Percentiles rank a stretch among this genome's conserved stretches.
Conservation (phyloP, 2,797 vertebrate genomes). For the Sebastolobus altivelis region DNA sequence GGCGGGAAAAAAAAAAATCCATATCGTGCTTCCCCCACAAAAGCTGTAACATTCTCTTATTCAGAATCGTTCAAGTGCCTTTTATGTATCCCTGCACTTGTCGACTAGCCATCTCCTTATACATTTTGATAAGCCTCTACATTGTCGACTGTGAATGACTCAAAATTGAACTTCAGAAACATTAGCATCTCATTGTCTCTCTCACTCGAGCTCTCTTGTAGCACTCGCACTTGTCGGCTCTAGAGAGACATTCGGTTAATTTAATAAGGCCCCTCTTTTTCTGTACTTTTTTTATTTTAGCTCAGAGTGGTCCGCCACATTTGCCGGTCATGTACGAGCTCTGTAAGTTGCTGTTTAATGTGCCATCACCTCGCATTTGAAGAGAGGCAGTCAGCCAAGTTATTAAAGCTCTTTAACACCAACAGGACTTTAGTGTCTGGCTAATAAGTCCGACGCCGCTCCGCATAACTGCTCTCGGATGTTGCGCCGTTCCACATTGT, state of each 20-base stretch:
- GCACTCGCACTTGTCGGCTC: constrained; percentile 34
- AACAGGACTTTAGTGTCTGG: constrained; percentile 25
- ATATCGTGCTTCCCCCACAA: too few species aligned
- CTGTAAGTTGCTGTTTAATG: constrained; percentile 16
- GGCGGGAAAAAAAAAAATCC: too few species aligned
- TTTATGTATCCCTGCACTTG: constrained; percentile 2
- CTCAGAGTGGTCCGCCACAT: constrained; percentile 6
- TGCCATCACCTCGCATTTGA: constrained; percentile 14
- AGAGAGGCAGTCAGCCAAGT: constrained; percentile 28
- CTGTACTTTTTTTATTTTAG: background rate
- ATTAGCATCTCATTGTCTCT: constrained; percentile 61
- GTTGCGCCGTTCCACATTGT: constrained; percentile 38
- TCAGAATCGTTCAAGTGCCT: background rate
- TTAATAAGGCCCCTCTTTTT: constrained; percentile 38
- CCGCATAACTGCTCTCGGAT: constrained; percentile 39
- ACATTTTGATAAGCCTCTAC: constrained; percentile 40
- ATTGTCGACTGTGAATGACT: constrained; percentile 31
- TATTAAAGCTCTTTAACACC: constrained; percentile 44
- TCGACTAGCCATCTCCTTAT: constrained; percentile 20
- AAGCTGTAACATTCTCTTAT: background rate
- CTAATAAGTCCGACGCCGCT: constrained; percentile 38
- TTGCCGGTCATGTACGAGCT: background rate
- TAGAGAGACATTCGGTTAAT: constrained; percentile 54
- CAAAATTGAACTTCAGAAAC: constrained; percentile 55
- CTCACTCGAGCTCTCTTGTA: constrained; percentile 46